Base-by-base conservation (phyloP, 2,113 vertebrate genomes). In the Campylorhamphus procurvoides region DNA sequence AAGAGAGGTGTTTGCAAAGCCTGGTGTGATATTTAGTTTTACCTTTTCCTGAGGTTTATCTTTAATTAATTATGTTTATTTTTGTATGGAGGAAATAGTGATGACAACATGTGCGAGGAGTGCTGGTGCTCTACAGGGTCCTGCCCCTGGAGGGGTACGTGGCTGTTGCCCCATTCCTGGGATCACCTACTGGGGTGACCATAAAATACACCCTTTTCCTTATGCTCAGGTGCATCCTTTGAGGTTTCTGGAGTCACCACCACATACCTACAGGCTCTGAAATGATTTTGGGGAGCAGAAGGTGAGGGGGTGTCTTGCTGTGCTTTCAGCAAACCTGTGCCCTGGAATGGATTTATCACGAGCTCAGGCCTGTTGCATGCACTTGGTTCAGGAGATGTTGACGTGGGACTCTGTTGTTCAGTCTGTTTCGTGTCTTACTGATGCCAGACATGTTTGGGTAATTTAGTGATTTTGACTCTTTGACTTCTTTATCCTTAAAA, bases 1-100 rank as follows among this genome's bases (percentile, higher is more conserved):
- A 68, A 79, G 84, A 69, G 44, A 68, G 86, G 37, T 75, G 53
- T 89, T 89, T 94, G 79, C 82, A 56, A 53, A 95, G 79, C 67
- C 71, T 58, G 46, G 46, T 37, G 53, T 52, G 39, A 28, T 66
- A 18, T 9, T 83, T 62, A 49, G 64, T 88, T 85, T 84, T 87
- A 75, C 47, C 82, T 88, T 53, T 77, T 90, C 58, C 42, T 17
- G 56, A 86, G 29, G 56, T 68, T 94, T 87, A 25, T 59, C 81
- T 93, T 76, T 8, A 69, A 12, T 52, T 35, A 14, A 12, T 52
- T 35, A 14, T 72, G 1, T 90, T 89, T 90, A 28, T 64, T 95
- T 88, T 59, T 72, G 66, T 6, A 19, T 25, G 80, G 62, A 90
- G 60, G 86, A 75, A 75, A 63, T 3, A 83, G n/a, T 49, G 35